Percentiles rank a stretch among this genome's conserved stretches.
Evolutionary conservation across 2,113 vertebrate species (phyloP).

Genomic region (Cochlearius cochlearius): DNA sequence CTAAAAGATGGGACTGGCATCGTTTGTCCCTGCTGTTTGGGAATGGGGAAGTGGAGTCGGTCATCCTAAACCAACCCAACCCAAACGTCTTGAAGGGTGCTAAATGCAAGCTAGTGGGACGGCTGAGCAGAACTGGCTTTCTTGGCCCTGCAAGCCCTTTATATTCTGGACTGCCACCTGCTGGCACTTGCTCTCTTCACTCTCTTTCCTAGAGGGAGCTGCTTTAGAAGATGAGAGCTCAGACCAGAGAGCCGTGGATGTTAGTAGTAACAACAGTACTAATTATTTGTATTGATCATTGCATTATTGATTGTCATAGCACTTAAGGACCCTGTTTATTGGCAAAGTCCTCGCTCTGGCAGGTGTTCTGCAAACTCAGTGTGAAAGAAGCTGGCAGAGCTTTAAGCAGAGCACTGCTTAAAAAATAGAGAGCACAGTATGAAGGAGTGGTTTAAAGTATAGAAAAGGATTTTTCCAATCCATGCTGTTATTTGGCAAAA

Average conservation of each 20-base stretch:
- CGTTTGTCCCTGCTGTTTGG: background rate
- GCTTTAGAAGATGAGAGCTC: background rate
- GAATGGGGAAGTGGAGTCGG: accelerated
- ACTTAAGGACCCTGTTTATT: background rate
- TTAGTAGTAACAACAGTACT: background rate
- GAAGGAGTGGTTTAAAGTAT: background rate
- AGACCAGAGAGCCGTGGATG: background rate
- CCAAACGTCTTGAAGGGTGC: background rate
- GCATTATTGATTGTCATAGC: background rate
- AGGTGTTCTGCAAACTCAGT: background rate
- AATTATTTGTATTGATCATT: constrained; percentile 5
- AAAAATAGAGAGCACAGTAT: background rate
- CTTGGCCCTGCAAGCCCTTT: background rate
- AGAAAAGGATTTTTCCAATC: background rate
- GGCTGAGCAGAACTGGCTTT: background rate
- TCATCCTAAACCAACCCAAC: background rate
- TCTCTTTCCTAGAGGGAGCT: background rate
- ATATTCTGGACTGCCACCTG: constrained; percentile 41
- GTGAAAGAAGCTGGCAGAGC: background rate
- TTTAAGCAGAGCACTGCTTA: background rate
- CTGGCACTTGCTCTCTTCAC: background rate
- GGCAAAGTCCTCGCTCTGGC: background rate
- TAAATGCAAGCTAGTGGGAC: background rate
- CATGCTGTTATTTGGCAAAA: background rate
- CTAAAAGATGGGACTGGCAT: background rate